These are phyloP conservation scores for Chesias legatella DNA, from an alignment of 2,888 invertebrate species.

Conservation along the genomic window DNA sequence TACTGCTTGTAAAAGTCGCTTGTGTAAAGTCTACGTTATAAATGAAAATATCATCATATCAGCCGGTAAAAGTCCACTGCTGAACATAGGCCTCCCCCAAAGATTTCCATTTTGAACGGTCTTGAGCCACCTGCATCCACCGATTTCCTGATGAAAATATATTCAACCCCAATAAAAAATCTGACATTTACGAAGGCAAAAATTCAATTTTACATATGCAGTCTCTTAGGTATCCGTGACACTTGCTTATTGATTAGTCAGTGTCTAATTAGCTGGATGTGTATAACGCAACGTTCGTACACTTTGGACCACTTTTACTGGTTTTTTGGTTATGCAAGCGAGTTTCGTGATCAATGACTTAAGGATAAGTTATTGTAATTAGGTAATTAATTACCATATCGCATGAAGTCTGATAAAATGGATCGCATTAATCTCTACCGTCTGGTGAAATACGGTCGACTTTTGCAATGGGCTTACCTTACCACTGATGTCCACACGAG, in stretches of 20 bases:
- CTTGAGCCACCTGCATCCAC: too few relatives aligned
- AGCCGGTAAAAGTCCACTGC: too few relatives aligned
- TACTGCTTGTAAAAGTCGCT: too few relatives aligned
- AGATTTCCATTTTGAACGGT: too few relatives aligned
- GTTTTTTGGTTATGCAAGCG: constrained; percentile 53
- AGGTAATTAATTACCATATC: constrained; percentile 67
- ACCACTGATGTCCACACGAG: constrained; percentile 4
- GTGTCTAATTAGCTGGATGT: constrained; percentile 32
- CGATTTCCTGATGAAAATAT: too few relatives aligned
- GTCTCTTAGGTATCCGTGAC: too few relatives aligned
- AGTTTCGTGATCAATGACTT: constrained; percentile 70
- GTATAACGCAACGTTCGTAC: constrained; percentile 40
- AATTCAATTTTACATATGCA: too few relatives aligned
- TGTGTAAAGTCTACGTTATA: too few relatives aligned
- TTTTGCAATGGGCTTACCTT: constrained; percentile 15
- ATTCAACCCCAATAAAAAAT: too few relatives aligned
- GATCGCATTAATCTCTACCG: constrained; percentile 23
- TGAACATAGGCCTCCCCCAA: too few relatives aligned
- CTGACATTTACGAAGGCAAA: too few relatives aligned
- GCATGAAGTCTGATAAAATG: constrained; percentile 43
- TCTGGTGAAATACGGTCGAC: constrained; percentile 19
- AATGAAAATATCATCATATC: too few relatives aligned
- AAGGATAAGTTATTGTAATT: constrained; percentile 69
- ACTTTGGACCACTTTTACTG: constrained; percentile 48
- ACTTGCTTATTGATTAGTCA: constrained; percentile 13